These are phyloP conservation scores for Sciurus carolinensis DNA, from an alignment of 2,797 vertebrate genomes.

Conservation along the genomic window DNA sequence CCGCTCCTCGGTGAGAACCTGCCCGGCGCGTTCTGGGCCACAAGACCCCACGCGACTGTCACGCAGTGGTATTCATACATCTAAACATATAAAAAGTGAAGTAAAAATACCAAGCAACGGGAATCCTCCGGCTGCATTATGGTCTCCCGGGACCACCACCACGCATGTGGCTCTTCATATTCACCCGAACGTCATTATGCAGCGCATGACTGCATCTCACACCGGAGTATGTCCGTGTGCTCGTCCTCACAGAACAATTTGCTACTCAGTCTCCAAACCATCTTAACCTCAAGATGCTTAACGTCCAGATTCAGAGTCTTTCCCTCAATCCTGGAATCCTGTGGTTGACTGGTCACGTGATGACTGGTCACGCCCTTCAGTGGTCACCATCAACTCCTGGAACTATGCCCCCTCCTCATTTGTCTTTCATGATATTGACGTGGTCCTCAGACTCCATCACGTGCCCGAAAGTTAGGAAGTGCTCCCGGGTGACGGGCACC, in stretches of 20 bases:
- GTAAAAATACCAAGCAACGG: background rate
- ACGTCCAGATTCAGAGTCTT: background rate
- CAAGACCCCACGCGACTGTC: no score
- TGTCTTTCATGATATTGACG: background rate
- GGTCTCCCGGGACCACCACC: no score
- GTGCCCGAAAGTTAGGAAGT: background rate
- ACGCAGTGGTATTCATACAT: no score
- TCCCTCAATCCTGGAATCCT: background rate
- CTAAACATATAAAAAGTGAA: background rate
- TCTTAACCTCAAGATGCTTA: background rate
- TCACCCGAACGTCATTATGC: background rate
- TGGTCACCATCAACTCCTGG: background rate
- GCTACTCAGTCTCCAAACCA: background rate
- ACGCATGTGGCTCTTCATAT: background rate
- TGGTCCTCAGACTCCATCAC: background rate
- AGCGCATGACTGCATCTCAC: background rate
- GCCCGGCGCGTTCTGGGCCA: fast-evolving
- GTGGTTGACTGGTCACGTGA: fast-evolving
- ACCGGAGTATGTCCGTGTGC: background rate
- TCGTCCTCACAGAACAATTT: background rate
- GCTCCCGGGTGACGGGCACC: background rate
- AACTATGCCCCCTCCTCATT: background rate
- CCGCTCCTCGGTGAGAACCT: background rate
- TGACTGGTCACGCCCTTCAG: fast-evolving
- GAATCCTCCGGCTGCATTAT: background rate